phyloP scores from a whole-genome alignment of 1,140 invertebrate genomes.

The Nephotettix cincticeps region DNA sequence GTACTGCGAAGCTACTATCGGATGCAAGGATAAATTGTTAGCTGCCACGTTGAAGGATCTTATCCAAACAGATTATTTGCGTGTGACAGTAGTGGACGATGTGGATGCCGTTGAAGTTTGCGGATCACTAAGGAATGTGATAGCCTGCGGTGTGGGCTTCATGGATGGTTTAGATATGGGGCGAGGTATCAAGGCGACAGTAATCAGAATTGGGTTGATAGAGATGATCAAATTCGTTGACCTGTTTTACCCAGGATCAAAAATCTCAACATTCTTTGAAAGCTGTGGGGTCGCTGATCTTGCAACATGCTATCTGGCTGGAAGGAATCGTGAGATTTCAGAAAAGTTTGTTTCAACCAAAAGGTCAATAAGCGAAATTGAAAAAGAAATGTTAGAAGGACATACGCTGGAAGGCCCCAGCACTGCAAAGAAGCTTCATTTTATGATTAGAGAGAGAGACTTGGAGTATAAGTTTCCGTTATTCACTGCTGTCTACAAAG shows the following conservation, averaged over 20 bases:
- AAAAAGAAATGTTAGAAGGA: too few relatives aligned
- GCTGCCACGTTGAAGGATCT: conserved; percentile 82
- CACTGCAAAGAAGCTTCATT: too few relatives aligned
- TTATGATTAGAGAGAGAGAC: too few relatives aligned
- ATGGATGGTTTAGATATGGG: conserved; percentile 92
- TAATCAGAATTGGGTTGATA: conserved; percentile 96
- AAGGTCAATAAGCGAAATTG: too few relatives aligned
- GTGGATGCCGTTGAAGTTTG: conserved; percentile 96
- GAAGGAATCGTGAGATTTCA: conserved; percentile 91
- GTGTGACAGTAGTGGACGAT: conserved; percentile 95
- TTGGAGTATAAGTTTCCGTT: too few relatives aligned
- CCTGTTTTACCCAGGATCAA: conserved; percentile 81
- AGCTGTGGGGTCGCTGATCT: conserved; percentile 98
- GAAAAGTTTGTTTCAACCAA: conserved; percentile 87
- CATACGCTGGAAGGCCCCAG: too few relatives aligned
- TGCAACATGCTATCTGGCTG: conserved; percentile 98
- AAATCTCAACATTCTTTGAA: conserved; percentile 94
- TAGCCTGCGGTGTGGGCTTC: conserved; percentile 97
- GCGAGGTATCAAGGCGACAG: conserved; percentile 98
- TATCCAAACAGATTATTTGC: conserved; percentile 94
- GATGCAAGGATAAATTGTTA: conserved; percentile 70
- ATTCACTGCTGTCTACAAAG: too few relatives aligned
- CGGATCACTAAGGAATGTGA: conserved; percentile 99
- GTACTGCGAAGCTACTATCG: conserved; percentile 35
- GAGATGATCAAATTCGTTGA: conserved; percentile 96